Evolutionary conservation across 1,140 invertebrate species (phyloP), one percentile per base, ranked within the genome.

Genomic region (Panonychus citri): DNA sequence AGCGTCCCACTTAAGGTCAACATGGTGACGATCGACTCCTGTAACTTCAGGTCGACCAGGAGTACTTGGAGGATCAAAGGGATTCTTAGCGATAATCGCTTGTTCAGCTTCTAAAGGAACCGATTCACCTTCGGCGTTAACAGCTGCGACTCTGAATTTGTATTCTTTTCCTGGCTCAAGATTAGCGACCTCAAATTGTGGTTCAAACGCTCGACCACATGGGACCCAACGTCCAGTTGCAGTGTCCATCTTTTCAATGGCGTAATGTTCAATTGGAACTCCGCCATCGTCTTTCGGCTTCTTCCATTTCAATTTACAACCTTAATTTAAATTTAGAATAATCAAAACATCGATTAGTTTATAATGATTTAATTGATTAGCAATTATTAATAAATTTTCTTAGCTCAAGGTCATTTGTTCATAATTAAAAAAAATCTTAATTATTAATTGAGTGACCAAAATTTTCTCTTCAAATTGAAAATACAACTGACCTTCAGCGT

Each of bases 121-220:
- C 34, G 90, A 94, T 68, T 93, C 86, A 25, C 95, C 95, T 69
- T 97, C 89, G 65, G 89, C 89, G 67, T 99, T 99, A n/a, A 96
- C 88, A 24, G 95, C 95, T 63, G 85, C 83, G 0, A 99, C 93
- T 46, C 94, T 76, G 79, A 99, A 99, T 74, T 96, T 95, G 71
- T 99, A 99, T 10, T 86, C 85, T 69, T 98, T 94, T 51, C 90
- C 86, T 70, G 93, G 84, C 62, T 85, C 79, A 34, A 93, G 71
- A 13, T 86, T 86, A 21, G 79, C 82, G 4, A 91, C 77, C 60
- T 83, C 84, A 3, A 83, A 83, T 70, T 83, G 80, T 1, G 82
- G 81, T 57, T 82, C 81, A 1, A 74, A 76, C 28, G 81, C 79
- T 64, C 81, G 78, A 25, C 81, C 87, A 64, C 85, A 89, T 10